Evolutionary conservation across 1,140 invertebrate species (phyloP).

Genomic region (Zaprionus inermis): DNA sequence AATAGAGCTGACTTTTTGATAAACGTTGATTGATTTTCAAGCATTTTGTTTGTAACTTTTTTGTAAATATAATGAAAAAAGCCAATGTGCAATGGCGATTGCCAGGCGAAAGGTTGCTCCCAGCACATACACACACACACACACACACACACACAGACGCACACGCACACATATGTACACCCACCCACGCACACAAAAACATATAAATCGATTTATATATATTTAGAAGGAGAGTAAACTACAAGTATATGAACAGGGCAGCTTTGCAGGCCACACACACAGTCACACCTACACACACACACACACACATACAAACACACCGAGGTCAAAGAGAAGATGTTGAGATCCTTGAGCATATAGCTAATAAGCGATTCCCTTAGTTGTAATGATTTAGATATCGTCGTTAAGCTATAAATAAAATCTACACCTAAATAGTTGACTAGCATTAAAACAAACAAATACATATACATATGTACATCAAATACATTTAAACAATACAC

Average conservation of each 20-base stretch:
- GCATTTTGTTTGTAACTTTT: slow-evolving; percentile 47
- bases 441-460: slow-evolving; percentile 50
- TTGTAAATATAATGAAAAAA: slow-evolving; percentile 27
- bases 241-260: slow-evolving; percentile 34
- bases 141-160: background rate
- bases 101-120: slow-evolving; percentile 34
- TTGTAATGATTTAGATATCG: slow-evolving; percentile 72
- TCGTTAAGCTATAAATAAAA: slow-evolving; percentile 59
- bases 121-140: slow-evolving; percentile 19
- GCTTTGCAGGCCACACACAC: slow-evolving; percentile 25
- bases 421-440: slow-evolving; percentile 68
- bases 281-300: slow-evolving; percentile 30
- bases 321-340: slow-evolving; percentile 38
- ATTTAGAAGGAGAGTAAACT: slow-evolving; percentile 9
- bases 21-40: slow-evolving; percentile 17
- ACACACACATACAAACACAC: slow-evolving; percentile 20
- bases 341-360: slow-evolving; percentile 34
- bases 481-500: slow-evolving; percentile 38
- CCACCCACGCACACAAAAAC: slow-evolving; percentile 35
- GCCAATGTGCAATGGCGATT: slow-evolving; percentile 47
- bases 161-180: slow-evolving; percentile 35
- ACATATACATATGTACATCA: slow-evolving; percentile 44
- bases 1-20: background rate
- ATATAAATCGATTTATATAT: slow-evolving; percentile 25
- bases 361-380: slow-evolving; percentile 68